A percentile compares a stretch with the other conserved stretches of the same genome.
These are phyloP conservation scores for Paraplagusia blochii DNA, from an alignment of 2,113 vertebrate genomes.

Conservation along the genomic window DNA sequence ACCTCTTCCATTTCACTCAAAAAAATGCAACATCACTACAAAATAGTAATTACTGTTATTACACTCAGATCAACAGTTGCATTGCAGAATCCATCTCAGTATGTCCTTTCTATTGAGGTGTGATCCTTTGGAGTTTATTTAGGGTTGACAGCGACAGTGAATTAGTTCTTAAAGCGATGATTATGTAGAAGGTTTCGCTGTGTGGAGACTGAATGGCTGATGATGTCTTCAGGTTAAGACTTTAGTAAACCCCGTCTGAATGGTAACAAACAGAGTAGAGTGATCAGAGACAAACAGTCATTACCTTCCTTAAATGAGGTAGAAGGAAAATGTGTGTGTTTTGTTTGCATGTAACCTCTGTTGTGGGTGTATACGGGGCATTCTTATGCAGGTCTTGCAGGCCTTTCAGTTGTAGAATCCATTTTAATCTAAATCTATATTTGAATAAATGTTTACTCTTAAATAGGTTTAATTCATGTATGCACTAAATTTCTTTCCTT, in stretches of 20 bases:
- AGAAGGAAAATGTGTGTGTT: constrained; percentile 31
- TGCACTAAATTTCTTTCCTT: too few species aligned
- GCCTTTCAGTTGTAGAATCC: background rate
- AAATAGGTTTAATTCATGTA: too few species aligned
- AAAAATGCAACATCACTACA: constrained; percentile 1
- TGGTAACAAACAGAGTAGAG: constrained; percentile 38
- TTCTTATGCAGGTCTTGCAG: constrained; percentile 34
- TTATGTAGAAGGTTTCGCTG: constrained; percentile 40
- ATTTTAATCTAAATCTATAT: constrained; percentile 1
- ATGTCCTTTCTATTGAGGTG: constrained; percentile 25
- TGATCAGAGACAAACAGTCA: constrained; percentile 65
- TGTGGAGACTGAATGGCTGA: constrained; percentile 57
- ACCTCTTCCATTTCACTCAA: constrained; percentile 5
- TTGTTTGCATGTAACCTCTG: constrained; percentile 9
- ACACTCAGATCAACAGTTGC: constrained; percentile 14
- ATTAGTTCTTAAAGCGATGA: constrained; percentile 54
- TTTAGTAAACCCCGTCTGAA: constrained; percentile 55
- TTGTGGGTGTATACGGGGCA: constrained; percentile 36
- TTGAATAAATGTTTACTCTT: too few species aligned
- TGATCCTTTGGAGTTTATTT: constrained; percentile 23
- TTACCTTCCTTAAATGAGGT: constrained; percentile 52
- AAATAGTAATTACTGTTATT: constrained; percentile 12
- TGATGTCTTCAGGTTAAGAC: constrained; percentile 62
- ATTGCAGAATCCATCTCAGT: constrained; percentile 12
- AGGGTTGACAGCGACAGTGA: constrained; percentile 36